Evolutionary conservation across 2,888 invertebrate species (phyloP), one percentile per base, ranked within the genome.

Genomic region (Eledona agricola): DNA sequence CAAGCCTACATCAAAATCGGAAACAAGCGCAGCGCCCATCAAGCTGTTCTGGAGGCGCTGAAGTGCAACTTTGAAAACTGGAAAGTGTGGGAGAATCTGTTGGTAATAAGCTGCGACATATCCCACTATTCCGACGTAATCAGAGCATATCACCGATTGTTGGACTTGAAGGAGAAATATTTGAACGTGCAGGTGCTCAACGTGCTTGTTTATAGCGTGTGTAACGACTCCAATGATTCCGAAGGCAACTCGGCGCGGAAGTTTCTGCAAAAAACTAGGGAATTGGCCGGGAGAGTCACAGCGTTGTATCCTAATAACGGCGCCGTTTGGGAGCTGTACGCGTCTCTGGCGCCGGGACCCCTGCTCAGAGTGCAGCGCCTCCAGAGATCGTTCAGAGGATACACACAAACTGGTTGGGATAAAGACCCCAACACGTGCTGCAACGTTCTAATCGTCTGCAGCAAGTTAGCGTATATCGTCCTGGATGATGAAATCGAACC

Each of bases 1-100:
- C 94, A 96, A 70, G 93, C 93, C 1, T 93, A 96, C 65, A 87
- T 96, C 4, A 89, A 91, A 68, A 79, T 90, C 42, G 89, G 90
- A 0, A 89, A 97, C 70, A 95, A 93, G 77, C 80, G 82, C 50
- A 82, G 91, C 47, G 97, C 96, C 0, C 90, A 93, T 78, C 83
- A 86, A 42, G 88, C 93, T 2, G 78, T 96, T 0, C 84, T 89
- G 66, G 96, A 98, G 76, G 91, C 98, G 0, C 76, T 96, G 1
- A 88, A 91, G 72, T 96, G 90, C 74, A 94, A 93, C 77, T 96
- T 87, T 72, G 93, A 94, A 66, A 93, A 93, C 73, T 96, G 96
- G 95, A 88, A 89, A 80, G 79, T 89, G 0, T 98, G 98, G 98
- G 96, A 97, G 72, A 99, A 98, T 78, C 87, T 91, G 46, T 82